Percentiles rank a stretch among this genome's conserved stretches.
These are phyloP conservation scores for Miltochrista miniata DNA, from an alignment of 2,888 invertebrate genomes.

Conservation along the genomic window DNA sequence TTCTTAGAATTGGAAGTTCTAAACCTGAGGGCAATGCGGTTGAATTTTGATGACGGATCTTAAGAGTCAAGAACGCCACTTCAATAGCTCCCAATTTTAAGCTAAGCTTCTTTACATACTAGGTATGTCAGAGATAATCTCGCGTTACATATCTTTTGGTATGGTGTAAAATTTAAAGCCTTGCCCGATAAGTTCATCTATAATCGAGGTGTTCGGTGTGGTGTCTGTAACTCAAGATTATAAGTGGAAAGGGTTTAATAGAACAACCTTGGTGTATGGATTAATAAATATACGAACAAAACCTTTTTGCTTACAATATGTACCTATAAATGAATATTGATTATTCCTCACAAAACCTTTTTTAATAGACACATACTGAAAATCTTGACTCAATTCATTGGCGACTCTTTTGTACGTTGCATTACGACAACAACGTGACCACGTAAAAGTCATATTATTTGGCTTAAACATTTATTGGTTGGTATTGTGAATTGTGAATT, in stretches of 20 bases:
- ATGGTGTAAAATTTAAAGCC: slow-evolving; percentile 44
- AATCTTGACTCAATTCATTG: slow-evolving; percentile 7
- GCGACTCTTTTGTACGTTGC: slow-evolving; percentile 11
- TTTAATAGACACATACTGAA: no score
- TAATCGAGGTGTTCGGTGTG: slow-evolving; percentile 46
- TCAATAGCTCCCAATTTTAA: slow-evolving; percentile 1
- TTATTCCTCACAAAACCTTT: no score
- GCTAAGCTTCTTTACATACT: slow-evolving; percentile 13
- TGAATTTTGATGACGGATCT: neutral
- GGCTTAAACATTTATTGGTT: slow-evolving; percentile 16
- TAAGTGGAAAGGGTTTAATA: slow-evolving; percentile 38
- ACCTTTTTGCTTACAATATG: slow-evolving; percentile 7
- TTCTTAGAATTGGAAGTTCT: no score
- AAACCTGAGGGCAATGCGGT: no score
- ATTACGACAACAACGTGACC: slow-evolving; percentile 16
- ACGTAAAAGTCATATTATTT: slow-evolving; percentile 19
- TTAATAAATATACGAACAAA: neutral
- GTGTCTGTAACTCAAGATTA: slow-evolving; percentile 52
- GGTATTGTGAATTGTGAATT: slow-evolving; percentile 29
- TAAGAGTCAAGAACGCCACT: no score
- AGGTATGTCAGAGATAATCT: slow-evolving; percentile 34
- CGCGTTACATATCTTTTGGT: slow-evolving; percentile 40
- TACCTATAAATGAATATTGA: no score
- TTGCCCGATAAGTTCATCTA: slow-evolving; percentile 47
- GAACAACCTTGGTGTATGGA: slow-evolving; percentile 39